phyloP scores from a whole-genome alignment of 2,888 invertebrate species.

The Cryptus armator region DNA sequence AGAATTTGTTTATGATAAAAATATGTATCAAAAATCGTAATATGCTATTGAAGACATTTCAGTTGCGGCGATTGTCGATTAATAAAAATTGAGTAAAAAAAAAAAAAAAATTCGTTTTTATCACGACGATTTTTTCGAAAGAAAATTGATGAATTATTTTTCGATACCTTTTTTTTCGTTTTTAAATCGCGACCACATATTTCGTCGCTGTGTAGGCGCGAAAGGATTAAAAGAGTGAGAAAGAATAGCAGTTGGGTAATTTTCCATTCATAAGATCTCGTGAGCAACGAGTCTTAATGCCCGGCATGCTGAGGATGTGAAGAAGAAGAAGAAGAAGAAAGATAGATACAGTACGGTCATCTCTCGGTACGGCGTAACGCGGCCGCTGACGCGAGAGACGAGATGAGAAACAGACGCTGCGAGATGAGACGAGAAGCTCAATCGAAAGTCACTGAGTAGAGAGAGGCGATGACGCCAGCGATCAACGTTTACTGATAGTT shows the following conservation, averaged over 20 bases:
- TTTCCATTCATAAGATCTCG: slow-evolving; percentile 59
- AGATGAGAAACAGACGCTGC: slow-evolving; percentile 45
- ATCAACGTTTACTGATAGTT: slow-evolving; percentile 46
- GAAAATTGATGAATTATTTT: not conserved
- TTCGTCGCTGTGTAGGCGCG: not conserved
- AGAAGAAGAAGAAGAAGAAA: not conserved
- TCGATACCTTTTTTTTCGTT: not conserved
- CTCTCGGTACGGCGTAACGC: slow-evolving; percentile 14
- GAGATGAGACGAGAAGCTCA: slow-evolving; percentile 2
- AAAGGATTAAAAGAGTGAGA: slow-evolving; percentile 25
- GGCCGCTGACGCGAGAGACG: slow-evolving; percentile 45
- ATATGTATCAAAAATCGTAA: too few relatives aligned
- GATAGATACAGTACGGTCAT: slow-evolving; percentile 4
- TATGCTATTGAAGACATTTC: too few relatives aligned
- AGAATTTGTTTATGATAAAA: too few relatives aligned
- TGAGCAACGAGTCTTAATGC: slow-evolving; percentile 54
- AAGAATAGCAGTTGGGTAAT: slow-evolving; percentile 36
- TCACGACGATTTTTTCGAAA: too few relatives aligned
- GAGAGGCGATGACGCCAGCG: slow-evolving; percentile 59
- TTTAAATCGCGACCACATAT: not conserved
- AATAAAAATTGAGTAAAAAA: too few relatives aligned
- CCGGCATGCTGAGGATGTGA: slow-evolving; percentile 9
- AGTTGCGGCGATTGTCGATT: too few relatives aligned
- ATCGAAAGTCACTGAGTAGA: slow-evolving; percentile 56
- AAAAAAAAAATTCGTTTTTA: too few relatives aligned